Evolutionary conservation across 2,888 invertebrate species (phyloP).

Genomic region (Thereva unica): DNA sequence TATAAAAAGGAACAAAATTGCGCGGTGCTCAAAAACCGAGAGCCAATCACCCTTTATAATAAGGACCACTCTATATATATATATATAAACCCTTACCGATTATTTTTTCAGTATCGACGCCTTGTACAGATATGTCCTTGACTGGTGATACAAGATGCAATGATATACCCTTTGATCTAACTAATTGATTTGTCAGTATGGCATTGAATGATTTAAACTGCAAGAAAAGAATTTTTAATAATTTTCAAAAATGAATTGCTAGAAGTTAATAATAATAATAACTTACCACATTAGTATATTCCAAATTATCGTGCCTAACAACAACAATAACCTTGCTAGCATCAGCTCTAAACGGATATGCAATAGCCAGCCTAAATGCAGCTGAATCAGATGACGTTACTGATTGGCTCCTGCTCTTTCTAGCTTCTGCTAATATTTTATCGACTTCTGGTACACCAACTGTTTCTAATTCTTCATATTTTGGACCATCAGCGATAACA

Average conservation of each 20-base stretch:
- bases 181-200: background rate
- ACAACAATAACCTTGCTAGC: conserved; percentile 75
- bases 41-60: no score
- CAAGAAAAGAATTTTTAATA: background rate
- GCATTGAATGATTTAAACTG: conserved; percentile 6
- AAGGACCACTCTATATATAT: no score
- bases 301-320: conserved; percentile 67
- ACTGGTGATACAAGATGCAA: conserved; percentile 67
- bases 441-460: conserved; percentile 42
- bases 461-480: conserved; percentile 44
- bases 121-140: conserved; percentile 61
- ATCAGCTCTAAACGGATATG: conserved; percentile 75
- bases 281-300: conserved; percentile 64
- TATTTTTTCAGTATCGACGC: conserved; percentile 52
- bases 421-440: conserved; percentile 49
- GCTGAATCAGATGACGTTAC: conserved; percentile 60
- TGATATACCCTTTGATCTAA: conserved; percentile 62
- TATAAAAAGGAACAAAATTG: no score
- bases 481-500: conserved; percentile 51
- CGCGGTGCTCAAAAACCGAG: no score
- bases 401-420: conserved; percentile 34
- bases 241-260: conserved; percentile 35
- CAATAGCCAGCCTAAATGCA: conserved; percentile 67
- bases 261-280: conserved; percentile 38
- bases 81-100: no score